Percentiles rank a stretch among this genome's conserved stretches.
phyloP scores from a whole-genome alignment of 2,888 invertebrate species.

The Andricus curvator region DNA sequence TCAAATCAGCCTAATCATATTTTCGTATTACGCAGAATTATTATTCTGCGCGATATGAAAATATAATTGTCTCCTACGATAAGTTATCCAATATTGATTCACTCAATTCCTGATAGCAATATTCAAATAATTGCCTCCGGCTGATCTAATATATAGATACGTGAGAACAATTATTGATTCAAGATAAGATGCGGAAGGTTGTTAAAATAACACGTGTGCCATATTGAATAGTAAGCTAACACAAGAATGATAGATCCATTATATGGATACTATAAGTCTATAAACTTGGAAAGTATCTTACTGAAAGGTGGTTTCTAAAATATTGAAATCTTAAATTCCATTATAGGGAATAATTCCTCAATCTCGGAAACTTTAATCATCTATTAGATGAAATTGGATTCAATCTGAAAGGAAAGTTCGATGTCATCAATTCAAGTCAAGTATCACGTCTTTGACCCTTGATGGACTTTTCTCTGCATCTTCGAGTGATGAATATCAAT shows the following conservation, averaged over 20 bases:
- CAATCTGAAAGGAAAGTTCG: slow-evolving; percentile 23
- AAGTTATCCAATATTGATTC: slow-evolving; percentile 21
- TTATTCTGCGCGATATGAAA: not conserved
- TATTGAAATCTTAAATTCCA: not conserved
- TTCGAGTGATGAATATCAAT: slow-evolving; percentile 26
- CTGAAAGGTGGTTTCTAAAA: slow-evolving; percentile 3
- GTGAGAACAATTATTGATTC: slow-evolving; percentile 18
- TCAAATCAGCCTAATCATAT: not conserved
- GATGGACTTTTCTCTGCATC: slow-evolving; percentile 36
- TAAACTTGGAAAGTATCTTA: not conserved
- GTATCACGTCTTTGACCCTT: slow-evolving; percentile 4
- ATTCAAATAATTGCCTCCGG: slow-evolving; percentile 19
- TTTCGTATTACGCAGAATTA: not conserved
- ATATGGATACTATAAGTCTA: not conserved
- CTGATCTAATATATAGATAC: slow-evolving; percentile 27
- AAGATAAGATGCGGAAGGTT: slow-evolving; percentile 33
- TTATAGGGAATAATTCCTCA: not conserved
- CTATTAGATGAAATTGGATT: slow-evolving; percentile 8
- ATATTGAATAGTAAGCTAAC: not conserved
- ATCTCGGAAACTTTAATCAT: slow-evolving; percentile 4
- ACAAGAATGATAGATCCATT: not conserved
- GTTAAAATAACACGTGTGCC: slow-evolving; percentile 11
- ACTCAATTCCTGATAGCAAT: slow-evolving; percentile 18
- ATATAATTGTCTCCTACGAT: not conserved
- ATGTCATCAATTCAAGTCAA: slow-evolving; percentile 23